Evolutionary conservation across 2,888 invertebrate genomes (phyloP), one percentile per base, ranked within the genome.

Genomic region (Calameuta idolon): DNA sequence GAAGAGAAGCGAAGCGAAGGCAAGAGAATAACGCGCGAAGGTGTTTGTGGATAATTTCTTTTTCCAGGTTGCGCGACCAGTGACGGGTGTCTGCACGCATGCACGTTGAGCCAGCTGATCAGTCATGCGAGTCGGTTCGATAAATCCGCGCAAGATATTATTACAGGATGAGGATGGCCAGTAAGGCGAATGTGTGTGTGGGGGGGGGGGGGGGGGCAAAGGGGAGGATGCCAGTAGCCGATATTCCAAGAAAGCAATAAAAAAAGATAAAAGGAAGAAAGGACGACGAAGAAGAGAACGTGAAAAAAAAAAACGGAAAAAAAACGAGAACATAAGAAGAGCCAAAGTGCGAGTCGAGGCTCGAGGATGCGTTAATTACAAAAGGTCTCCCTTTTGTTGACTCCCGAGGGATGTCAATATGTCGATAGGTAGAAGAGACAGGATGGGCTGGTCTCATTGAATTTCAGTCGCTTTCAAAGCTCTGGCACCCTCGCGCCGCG

Each of bases 391-490:
- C 71, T 11, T 71, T 30, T 30, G 31, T n/a, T 30, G 30, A 34
- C 5, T 34, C 71, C 15, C 31, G 23, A 23, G 31, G 71, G 71
- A 23, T 11, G 71, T 11, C 30, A 3, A 71, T 71, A 34, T 3
- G 34, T 71, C 71, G 71, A 71, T 71, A 71, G 34, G 5, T 0
- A 15, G 12, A 76, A 76, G 74, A 80, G 40, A 83, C 83, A 84
- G 87, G 87, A 85, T 85, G 82, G 88, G 86, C 82, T 83, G 80
- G 85, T 85, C 84, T 81, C 82, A 85, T 85, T 83, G 83, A 87
- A 86, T 86, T 87, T 84, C 83, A 84, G 83, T 77, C 80, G 81
- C 78, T 82, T 82, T 82, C 83, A 79, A 83, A 83, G 81, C 69
- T 34, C 76, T 79, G 74, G 78, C 78, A 73, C 78, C 74, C 69